These are phyloP conservation scores for Brachyhypopomus occidentalis DNA, from an alignment of 2,113 vertebrate species.

Conservation along the genomic window DNA sequence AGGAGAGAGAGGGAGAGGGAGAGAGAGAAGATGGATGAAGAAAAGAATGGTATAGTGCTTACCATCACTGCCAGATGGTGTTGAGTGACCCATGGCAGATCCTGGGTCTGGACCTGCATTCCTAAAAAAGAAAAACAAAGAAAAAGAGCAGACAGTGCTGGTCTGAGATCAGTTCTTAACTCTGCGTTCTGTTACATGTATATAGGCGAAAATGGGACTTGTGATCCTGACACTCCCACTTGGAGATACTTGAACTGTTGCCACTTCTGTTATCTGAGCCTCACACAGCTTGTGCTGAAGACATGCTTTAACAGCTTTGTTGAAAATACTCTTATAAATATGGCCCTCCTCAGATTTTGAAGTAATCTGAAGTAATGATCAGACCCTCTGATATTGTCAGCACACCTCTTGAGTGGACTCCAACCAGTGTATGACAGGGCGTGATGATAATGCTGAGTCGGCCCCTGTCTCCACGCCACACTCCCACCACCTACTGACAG, in stretches of 20 bases:
- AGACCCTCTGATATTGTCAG: too few species aligned
- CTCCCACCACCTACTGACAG: conserved; percentile 56
- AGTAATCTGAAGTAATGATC: too few species aligned
- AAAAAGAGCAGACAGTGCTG: too few species aligned
- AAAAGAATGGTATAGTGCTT: conserved; percentile 12
- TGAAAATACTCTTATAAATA: too few species aligned
- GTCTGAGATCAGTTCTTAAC: background rate
- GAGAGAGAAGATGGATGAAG: conserved; percentile 10
- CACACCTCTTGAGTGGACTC: too few species aligned
- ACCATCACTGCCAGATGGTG: conserved; percentile 37
- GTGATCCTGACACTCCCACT: background rate
- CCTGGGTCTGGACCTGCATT: background rate
- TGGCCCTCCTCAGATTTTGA: too few species aligned
- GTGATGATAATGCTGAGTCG: background rate
- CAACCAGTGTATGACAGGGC: too few species aligned
- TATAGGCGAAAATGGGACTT: too few species aligned
- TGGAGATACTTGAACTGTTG: background rate
- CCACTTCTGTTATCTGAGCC: background rate
- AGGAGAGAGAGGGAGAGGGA: conserved; percentile 30
- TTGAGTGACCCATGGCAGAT: conserved; percentile 25
- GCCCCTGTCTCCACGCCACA: background rate
- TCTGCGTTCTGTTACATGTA: background rate
- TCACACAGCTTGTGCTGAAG: background rate
- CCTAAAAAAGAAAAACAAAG: background rate
- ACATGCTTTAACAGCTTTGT: background rate